Evolutionary conservation across 1,140 invertebrate species (phyloP), one percentile per base, ranked within the genome.

Genomic region (Chionoecetes opilio): DNA sequence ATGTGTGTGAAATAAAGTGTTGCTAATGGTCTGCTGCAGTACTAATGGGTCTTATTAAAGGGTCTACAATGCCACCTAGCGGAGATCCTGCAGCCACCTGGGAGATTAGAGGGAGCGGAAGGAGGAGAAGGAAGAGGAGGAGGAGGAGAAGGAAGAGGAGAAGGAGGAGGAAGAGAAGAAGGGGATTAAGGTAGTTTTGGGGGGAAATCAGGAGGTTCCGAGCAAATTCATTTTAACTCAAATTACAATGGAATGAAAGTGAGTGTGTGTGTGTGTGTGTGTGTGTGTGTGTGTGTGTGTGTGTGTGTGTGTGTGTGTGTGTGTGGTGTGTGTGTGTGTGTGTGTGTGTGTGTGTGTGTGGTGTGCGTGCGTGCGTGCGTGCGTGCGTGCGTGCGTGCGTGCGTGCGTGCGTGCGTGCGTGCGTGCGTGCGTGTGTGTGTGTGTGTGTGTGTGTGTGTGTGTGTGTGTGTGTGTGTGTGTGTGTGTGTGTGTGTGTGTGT

Each of bases 281-380:
- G 53, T 75, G 53, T 75, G 53, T 75, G 53, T 75, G 53, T 75
- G 53, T 75, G 53, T 75, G 53, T 75, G 53, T 75, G 53, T 75
- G 53, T 75, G 53, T 75, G 53, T 75, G 53, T 75, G 53, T 75
- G 53, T 75, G 53, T 75, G 53, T 75, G 53, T 75, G 53, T 75
- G 53, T 75, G 53, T 75, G 53, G 53, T 75, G 53, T 75, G 53
- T 75, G 53, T 75, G 53, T 75, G 53, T 75, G 53, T 75, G 53
- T 75, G 53, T 75, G 53, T 75, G 53, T 75, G 53, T 75, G 63
- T 75, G 63, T n/a, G 5, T 75, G 5, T 75, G 5, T 75, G 11
- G n/a, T n/a, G n/a, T n/a, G n/a, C n/a, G n/a, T n/a, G n/a, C n/a
- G n/a, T n/a, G n/a, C n/a, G n/a, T n/a, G n/a, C n/a, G 5, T 46